These are phyloP conservation scores for Burhinus bistriatus DNA, from an alignment of 2,113 vertebrate genomes.

Conservation along the genomic window DNA sequence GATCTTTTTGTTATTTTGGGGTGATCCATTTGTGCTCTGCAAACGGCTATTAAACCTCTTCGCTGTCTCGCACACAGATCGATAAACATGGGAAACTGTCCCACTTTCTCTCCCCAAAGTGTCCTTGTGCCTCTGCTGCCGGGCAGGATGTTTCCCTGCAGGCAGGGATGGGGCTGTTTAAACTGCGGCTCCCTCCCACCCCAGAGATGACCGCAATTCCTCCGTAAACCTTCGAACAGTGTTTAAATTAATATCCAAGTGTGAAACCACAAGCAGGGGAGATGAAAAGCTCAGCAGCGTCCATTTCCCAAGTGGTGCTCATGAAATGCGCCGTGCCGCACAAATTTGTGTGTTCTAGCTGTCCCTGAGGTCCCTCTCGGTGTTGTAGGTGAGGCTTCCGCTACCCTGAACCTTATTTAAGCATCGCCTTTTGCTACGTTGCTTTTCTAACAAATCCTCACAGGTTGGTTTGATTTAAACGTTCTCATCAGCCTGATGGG, in stretches of 20 bases:
- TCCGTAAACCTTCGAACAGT: rapidly evolving
- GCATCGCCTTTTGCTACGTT: neutral
- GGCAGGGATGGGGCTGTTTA: neutral
- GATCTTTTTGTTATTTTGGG: neutral
- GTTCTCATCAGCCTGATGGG: neutral
- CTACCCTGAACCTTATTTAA: neutral
- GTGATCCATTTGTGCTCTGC: neutral
- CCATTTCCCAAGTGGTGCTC: neutral
- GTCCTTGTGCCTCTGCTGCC: neutral
- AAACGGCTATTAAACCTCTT: neutral
- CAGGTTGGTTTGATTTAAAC: neutral
- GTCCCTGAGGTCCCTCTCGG: neutral
- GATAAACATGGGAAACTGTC: neutral
- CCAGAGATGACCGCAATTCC: neutral
- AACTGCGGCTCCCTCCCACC: neutral
- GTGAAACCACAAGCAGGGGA: neutral
- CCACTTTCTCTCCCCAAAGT: neutral
- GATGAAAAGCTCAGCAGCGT: neutral
- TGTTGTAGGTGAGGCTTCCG: neutral
- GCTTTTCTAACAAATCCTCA: neutral
- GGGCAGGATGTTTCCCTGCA: neutral
- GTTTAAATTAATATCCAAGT: neutral
- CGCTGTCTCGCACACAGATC: neutral
- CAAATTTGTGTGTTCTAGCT: neutral
- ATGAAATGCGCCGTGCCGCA: neutral